Evolutionary conservation across 2,113 vertebrate species (phyloP).

Genomic region (Beaufortia kweichowensis): DNA sequence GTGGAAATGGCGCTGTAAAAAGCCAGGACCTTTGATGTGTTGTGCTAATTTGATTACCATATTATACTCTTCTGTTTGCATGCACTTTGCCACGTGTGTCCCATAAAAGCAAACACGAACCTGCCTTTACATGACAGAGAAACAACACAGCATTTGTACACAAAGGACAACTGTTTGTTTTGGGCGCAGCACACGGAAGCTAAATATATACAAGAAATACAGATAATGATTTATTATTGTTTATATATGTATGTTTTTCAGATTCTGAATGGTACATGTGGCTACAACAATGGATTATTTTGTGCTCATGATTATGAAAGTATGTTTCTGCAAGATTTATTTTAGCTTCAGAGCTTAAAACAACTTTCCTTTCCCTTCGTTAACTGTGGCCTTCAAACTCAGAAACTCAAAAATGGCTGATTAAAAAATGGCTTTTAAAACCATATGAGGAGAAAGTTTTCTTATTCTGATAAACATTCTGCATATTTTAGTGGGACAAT

Average conservation of each 20-base stretch:
- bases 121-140: constrained; percentile 41
- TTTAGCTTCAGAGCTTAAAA: too few species aligned
- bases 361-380: too few species aligned
- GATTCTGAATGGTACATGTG: neutral
- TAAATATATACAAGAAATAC: neutral
- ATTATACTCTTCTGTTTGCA: constrained; percentile 52
- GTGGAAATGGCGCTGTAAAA: constrained; percentile 51
- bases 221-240: neutral
- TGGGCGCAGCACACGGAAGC: neutral
- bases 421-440: too few species aligned
- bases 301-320: too few species aligned
- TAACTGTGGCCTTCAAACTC: too few species aligned
- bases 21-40: constrained; percentile 57
- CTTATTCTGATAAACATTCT: too few species aligned
- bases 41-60: constrained; percentile 58
- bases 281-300: neutral
- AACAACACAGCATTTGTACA: constrained; percentile 18
- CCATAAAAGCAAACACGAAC: constrained; percentile 51
- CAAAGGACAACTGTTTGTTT: constrained; percentile 5
- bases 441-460: too few species aligned
- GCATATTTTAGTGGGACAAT: too few species aligned
- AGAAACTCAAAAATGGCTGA: too few species aligned
- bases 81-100: constrained; percentile 48
- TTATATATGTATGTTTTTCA: neutral
- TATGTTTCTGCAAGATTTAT: too few species aligned